Evolutionary conservation across 2,797 vertebrate genomes (phyloP).

Genomic region (Varecia variegata): DNA sequence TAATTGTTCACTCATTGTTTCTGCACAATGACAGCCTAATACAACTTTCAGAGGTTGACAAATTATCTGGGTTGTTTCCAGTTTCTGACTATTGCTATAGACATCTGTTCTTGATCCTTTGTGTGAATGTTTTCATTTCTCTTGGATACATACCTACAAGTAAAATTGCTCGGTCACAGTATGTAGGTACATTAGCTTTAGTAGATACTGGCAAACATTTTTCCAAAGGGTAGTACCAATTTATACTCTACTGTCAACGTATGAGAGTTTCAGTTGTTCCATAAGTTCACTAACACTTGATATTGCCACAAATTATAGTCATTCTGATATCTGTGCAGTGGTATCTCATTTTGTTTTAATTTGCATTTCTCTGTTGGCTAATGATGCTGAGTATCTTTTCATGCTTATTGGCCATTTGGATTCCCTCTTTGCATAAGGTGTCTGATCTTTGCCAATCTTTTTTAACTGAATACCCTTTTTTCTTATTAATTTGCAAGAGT

Average conservation of each 20-base stretch:
- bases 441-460: background rate
- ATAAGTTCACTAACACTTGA: background rate
- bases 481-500: background rate
- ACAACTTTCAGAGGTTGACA: background rate
- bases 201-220: background rate
- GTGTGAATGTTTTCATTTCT: background rate
- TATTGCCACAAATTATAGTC: background rate
- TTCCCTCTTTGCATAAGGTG: background rate
- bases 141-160: background rate
- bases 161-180: background rate
- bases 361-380: background rate
- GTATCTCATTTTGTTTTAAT: slow-evolving; percentile 4
- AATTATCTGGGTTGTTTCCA: background rate
- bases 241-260: background rate
- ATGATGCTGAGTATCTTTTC: background rate
- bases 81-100: background rate
- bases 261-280: background rate
- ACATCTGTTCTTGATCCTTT: background rate
- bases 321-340: background rate
- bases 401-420: background rate
- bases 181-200: background rate
- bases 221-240: background rate
- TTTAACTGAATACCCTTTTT: background rate
- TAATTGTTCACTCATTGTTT: background rate
- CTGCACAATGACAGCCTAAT: background rate